Base-by-base conservation (phyloP, 2,888 invertebrate species). In the Acrobasis consociella region DNA sequence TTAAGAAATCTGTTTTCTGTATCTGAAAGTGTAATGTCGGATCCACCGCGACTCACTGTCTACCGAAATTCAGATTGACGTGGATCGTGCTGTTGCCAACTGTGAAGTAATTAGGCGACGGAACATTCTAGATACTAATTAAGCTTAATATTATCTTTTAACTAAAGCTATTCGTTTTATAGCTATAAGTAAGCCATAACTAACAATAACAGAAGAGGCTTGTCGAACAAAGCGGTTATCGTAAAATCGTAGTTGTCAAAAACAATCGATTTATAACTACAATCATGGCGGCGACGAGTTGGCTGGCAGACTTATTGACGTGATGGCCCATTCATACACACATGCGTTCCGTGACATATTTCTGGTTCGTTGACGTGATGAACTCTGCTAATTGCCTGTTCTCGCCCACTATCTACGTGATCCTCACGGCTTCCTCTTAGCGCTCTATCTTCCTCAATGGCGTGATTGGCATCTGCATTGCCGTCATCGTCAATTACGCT, bases 341-440 rank as follows among this genome's bases (percentile, higher is more conserved):
- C 75, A 73, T 80, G 79, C 78, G 77, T 79, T 71, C 69, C 63
- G 67, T 71, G 74, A 79, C 79, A 80, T 81, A 75, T 78, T 81
- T 83, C 79, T 82, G 77, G 77, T 81, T 78, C 73, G 75, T 77
- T 84, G 85, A 83, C 82, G 84, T 81, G 78, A 70, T 74, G 74
- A 66, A 69, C 69, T 71, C 73, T 68, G 73, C 80, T 89, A 87
- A 89, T 89, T 85, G 77, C 80, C 75, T 75, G 70, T 75, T 82
- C 72, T 82, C 85, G 83, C 83, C 85, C 79, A 83, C 85, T 73
- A 76, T 69, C 76, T 79, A 73, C 80, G 80, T 79, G 81, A 81
- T 75, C 78, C 66, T 31, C 69, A 71, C 72, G 72, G 70, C 78
- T 85, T 81, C 81, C 76, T 83, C 73, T 72, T 73, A 68, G 7